phyloP scores from a whole-genome alignment of 2,797 vertebrate species.

The Pipistrellus kuhlii region DNA sequence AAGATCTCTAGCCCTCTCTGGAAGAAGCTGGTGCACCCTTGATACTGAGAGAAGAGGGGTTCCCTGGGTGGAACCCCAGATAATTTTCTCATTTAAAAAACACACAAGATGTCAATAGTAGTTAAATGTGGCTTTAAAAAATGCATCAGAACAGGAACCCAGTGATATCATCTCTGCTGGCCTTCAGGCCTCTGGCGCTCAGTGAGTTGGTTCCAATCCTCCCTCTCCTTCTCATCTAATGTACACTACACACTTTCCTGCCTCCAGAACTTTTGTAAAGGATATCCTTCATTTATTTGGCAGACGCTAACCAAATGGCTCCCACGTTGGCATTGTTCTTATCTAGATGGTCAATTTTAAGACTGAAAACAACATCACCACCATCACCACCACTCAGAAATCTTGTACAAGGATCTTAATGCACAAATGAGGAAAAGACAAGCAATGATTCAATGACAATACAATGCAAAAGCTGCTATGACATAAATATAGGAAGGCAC shows the following conservation, averaged over 20 bases:
- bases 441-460: neutral
- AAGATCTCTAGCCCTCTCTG: neutral
- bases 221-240: neutral
- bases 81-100: slow-evolving; percentile 35
- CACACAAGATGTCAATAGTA: neutral
- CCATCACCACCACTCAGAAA: neutral
- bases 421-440: neutral
- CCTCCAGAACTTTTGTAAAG: slow-evolving; percentile 40
- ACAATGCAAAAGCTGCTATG: neutral
- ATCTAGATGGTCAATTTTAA: neutral
- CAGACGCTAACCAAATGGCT: neutral
- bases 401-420: neutral
- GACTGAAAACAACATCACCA: neutral
- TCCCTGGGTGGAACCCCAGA: neutral
- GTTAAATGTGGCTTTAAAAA: slow-evolving; percentile 13
- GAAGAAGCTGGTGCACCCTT: neutral
- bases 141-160: neutral
- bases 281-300: neutral
- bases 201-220: neutral
- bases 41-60: neutral
- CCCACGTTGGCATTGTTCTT: neutral
- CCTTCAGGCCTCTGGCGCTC: neutral
- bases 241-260: neutral
- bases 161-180: neutral
- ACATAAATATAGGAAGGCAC: neutral